Base-by-base conservation (phyloP, 2,797 vertebrate species). In the Syngnathus acus region DNA sequence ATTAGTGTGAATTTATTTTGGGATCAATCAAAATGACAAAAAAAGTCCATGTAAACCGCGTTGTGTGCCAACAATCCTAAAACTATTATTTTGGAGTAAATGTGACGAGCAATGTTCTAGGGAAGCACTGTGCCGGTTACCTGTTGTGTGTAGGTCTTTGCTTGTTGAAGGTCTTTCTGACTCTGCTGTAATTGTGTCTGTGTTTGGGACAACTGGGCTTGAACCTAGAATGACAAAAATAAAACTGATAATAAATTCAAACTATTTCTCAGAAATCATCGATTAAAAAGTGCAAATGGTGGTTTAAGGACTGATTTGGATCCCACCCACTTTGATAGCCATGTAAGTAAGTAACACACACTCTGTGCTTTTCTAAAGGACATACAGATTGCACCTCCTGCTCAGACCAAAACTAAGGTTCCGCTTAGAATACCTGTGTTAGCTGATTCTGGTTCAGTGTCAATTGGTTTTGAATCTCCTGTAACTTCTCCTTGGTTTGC, bases 91-190 rank as follows among this genome's bases (percentile, higher is more conserved):
- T 26, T 62, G 4, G 5, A 43, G 59, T n/a, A 7, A 32, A 26
- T 45, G 3, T 32, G 42, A 23, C 5, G 21, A 21, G 9, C 9
- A 13, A 6, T 23, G 13, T n/a, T n/a, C 9, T 10, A 40, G 9
- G 1, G 17, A 43, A 38, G 14, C 21, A 16, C 16, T 40, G 26
- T 58, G 11, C 11, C 43, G 14, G 43, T 32, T 65, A 88, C 88
- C 83, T 85, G 86, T 65, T 79, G 84, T 32, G 16, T 73, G 51
- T 82, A 84, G 40, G 17, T 80, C 73, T 89, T 89, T 23, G 80
- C 66, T 66, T 86, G 88, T 42, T 89, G 86, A 57, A 85, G 79
- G 39, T 87, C 87, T 61, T 89, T 89, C 65, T 88, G 85, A 76
- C 67, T 87, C 74, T 89, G 87, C 53, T 86, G 85, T 19, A 83